Base-by-base conservation (phyloP, 2,888 invertebrate species). In the Empis stercorea region DNA sequence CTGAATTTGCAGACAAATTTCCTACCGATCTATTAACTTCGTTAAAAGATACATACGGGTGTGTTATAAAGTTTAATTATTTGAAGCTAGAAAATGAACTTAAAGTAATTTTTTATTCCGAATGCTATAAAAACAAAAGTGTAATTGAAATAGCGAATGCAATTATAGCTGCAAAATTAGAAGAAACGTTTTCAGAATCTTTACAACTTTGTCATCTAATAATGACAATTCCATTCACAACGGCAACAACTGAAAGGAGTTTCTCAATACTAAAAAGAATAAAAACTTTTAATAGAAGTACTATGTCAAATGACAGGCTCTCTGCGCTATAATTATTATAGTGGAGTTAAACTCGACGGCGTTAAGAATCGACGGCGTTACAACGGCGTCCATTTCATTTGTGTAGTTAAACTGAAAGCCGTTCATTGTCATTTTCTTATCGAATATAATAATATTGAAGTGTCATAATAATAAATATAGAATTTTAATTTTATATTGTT, bases 221-320 rank as follows among this genome's bases (percentile, higher is more conserved):
- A 13, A 43, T 43, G 43, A 30, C 30, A 3, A 43, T 43, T 42
- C 42, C 42, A n/a, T 42, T 27, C 10, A 43, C 43, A n/a, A 43
- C 32, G 10, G 43, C 43, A 32, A 43, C 43, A 43, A 43, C 43
- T 32, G 43, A 43, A 30, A 43, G 14, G 13, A 43, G 16, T 43
- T 43, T 43, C 16, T 43, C 30, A 15, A 32, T 30, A 10, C 34
- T 32, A 5, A 43, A 32, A 43, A 43, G 30, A 15, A 43, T 16
- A 30, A 43, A 7, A 32, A 43, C 20, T 20, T 20, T 20, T 5
- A 20, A 20, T 20, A 20, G 20, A 20, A 20, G 43, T 10, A 43
- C 13, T 13, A 43, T 32, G 32, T 13, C 10, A 16, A 20, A 43
- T 32, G 30, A 10, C 43, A 30, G 43, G 17, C 32, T 43, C 17